Percentiles rank a stretch among this genome's conserved stretches.
Evolutionary conservation across 2,797 vertebrate species (phyloP).

Genomic region (Lacerta viridis): DNA sequence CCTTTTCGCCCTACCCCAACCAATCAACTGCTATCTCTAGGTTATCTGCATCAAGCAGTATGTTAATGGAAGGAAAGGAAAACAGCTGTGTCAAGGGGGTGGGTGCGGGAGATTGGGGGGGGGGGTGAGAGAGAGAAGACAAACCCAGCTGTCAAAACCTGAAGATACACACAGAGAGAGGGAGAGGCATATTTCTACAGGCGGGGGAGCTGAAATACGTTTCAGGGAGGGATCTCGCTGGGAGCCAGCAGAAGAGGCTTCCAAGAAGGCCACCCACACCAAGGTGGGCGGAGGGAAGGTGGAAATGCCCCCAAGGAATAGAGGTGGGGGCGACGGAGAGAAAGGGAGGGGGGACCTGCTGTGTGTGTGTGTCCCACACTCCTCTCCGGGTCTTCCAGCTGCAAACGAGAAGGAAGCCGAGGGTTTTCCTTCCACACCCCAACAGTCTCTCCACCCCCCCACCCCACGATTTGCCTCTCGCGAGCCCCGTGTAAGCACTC

Average conservation of each 20-base stretch:
- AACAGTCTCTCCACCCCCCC: slow-evolving; percentile 49
- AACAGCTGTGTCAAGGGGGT: slow-evolving; percentile 45
- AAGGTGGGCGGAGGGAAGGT: neutral
- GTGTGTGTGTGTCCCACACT: slow-evolving; percentile 57
- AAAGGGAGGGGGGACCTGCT: too few relatives aligned
- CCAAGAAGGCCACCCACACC: slow-evolving; percentile 1
- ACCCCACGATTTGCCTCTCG: slow-evolving; percentile 46
- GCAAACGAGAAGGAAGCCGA: slow-evolving; percentile 60
- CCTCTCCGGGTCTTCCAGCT: slow-evolving; percentile 50
- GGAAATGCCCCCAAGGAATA: slow-evolving; percentile 51
- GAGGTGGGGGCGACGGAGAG: slow-evolving; percentile 32
- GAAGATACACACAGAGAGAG: neutral
- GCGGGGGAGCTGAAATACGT: slow-evolving; percentile 32
- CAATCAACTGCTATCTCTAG: neutral
- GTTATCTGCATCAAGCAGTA: slow-evolving; percentile 2
- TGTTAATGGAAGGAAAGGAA: neutral
- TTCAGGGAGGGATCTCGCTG: slow-evolving; percentile 3
- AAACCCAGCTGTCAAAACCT: slow-evolving; percentile 22
- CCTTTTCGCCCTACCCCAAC: neutral
- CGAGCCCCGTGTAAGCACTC: slow-evolving; percentile 75
- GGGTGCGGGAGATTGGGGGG: neutral
- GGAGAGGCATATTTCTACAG: slow-evolving; percentile 20
- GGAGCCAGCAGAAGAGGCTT: slow-evolving; percentile 25
- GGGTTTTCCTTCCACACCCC: slow-evolving; percentile 27
- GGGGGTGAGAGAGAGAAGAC: neutral